These are phyloP conservation scores for Poicephalus gulielmi DNA, from an alignment of 2,113 vertebrate species.

Conservation along the genomic window DNA sequence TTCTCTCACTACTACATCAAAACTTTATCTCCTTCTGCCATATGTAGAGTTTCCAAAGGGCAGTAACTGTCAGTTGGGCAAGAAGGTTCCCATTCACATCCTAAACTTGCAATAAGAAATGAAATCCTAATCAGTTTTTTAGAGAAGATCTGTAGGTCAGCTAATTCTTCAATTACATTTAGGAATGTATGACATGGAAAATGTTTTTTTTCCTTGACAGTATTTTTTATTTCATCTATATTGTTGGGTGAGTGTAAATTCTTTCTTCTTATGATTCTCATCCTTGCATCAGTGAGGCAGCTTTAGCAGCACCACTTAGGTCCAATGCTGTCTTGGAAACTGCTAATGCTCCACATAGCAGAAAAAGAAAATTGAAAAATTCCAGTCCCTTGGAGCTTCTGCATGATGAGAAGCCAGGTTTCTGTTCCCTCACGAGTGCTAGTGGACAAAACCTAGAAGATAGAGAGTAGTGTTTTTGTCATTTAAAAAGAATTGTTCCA, in stretches of 20 bases:
- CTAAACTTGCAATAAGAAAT: background rate
- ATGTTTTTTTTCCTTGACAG: background rate
- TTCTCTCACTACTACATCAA: rapidly evolving
- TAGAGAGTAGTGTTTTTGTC: rapidly evolving
- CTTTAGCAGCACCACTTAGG: background rate
- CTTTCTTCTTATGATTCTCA: background rate
- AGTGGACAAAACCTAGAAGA: background rate
- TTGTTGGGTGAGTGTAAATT: rapidly evolving
- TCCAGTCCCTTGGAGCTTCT: background rate
- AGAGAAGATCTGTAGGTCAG: background rate
- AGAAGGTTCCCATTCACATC: background rate
- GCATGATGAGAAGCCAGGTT: background rate
- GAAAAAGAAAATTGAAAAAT: background rate
- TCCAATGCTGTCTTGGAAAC: background rate
- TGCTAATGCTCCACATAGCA: background rate
- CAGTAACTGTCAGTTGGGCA: rapidly evolving
- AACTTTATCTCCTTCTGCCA: background rate
- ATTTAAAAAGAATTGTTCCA: rapidly evolving
- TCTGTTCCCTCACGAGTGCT: background rate
- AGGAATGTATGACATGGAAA: background rate
- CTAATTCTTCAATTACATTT: background rate
- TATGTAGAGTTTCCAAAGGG: background rate
- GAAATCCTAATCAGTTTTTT: background rate
- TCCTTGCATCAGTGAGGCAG: background rate
- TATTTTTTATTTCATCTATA: background rate